phyloP scores from a whole-genome alignment of 2,113 vertebrate genomes.

The Acrocephalus arundinaceus region DNA sequence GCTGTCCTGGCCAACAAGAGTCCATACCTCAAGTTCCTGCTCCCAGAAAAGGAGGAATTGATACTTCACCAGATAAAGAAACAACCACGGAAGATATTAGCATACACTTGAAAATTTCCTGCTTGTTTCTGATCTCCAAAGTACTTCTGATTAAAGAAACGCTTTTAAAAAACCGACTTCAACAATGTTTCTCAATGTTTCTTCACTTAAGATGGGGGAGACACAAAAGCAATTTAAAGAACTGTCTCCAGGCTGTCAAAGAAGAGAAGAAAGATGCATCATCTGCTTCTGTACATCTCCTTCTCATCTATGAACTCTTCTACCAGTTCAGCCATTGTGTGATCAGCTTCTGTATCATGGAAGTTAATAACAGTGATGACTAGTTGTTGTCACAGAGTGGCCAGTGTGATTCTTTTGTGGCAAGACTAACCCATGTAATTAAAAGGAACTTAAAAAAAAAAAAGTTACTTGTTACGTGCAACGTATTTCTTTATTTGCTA shows the following conservation, averaged over 20 bases:
- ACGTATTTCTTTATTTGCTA: not conserved
- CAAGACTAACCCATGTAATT: rapidly evolving
- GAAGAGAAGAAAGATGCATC: not conserved
- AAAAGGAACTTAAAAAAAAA: not conserved
- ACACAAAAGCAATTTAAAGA: not conserved
- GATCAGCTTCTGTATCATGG: rapidly evolving
- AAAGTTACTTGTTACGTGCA: not conserved
- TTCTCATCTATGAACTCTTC: rapidly evolving
- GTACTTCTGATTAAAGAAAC: not conserved
- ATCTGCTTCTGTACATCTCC: not conserved
- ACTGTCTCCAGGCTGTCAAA: not conserved
- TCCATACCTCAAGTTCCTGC: not conserved
- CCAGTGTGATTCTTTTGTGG: too few species aligned
- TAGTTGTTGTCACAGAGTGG: rapidly evolving
- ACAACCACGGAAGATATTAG: not conserved
- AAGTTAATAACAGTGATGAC: rapidly evolving
- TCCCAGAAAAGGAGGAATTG: not conserved
- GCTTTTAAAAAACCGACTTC: not conserved
- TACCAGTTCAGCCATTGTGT: not conserved
- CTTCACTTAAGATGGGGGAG: not conserved
- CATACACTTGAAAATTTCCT: not conserved
- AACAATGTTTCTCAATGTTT: not conserved
- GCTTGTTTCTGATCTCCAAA: not conserved
- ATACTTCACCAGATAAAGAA: not conserved
- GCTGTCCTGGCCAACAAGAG: not conserved